Evolutionary conservation across 2,888 invertebrate species (phyloP).

Genomic region (Tetragnatha montana): DNA sequence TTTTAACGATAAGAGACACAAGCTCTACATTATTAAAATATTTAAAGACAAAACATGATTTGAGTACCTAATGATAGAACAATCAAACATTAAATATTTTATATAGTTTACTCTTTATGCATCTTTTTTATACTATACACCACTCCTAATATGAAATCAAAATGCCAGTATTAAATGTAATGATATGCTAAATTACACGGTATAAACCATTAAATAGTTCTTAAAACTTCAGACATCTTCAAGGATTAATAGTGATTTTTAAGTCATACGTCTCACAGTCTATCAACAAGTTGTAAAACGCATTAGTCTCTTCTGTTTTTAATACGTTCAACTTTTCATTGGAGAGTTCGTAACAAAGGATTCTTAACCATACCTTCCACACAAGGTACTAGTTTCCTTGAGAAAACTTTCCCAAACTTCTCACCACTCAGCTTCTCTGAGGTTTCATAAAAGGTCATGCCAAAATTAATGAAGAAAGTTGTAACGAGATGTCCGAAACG

Average conservation of each 20-base stretch:
- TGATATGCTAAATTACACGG: too few species aligned
- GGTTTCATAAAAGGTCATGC: conserved; percentile 8
- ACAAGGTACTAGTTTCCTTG: background rate
- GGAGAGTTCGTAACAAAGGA: background rate
- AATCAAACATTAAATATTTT: too few species aligned
- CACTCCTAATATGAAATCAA: too few species aligned
- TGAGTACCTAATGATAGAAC: too few species aligned
- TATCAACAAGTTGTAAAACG: background rate
- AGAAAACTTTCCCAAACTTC: background rate
- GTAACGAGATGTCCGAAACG: conserved; percentile 29
- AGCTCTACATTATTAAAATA: too few species aligned
- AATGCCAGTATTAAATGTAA: too few species aligned
- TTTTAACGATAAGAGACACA: too few species aligned
- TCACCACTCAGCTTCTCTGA: background rate
- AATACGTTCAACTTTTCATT: background rate
- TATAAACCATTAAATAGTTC: too few species aligned
- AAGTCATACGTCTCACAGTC: background rate
- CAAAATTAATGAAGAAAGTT: conserved; percentile 22
- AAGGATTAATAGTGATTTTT: background rate
- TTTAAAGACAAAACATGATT: too few species aligned
- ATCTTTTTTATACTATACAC: too few species aligned
- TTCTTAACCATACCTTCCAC: background rate
- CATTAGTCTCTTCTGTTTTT: background rate
- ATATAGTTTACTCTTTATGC: too few species aligned
- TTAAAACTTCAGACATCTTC: too few species aligned